Base-by-base conservation (phyloP, 2,888 invertebrate species). In the Drosophila paramelanica region DNA sequence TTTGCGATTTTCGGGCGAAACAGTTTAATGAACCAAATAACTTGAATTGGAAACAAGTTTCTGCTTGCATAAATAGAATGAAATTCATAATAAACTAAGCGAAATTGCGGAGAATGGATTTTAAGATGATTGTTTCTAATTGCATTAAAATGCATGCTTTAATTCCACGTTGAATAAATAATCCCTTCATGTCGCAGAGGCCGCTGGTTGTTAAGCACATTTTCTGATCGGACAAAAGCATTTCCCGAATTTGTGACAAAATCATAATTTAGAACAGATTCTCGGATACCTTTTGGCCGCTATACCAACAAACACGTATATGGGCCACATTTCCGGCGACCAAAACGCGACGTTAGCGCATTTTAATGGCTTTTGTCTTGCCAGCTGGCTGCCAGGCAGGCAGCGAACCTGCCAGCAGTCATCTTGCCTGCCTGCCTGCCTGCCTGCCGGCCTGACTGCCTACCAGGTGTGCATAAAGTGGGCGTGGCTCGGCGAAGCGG, bases 341-440 rank as follows among this genome's bases (percentile, higher is more conserved):
- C 68, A 69, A 67, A 84, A 59, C 66, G 81, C 81, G 81, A 87
- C 81, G 79, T 78, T 73, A 62, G 79, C 77, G 86, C 77, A 70
- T 82, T 88, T 83, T 88, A 83, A 83, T 88, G 88, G 86, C 77
- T 72, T 87, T 87, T 87, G 84, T 81, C 81, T 87, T 78, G 78
- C 68, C 76, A 64, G 65, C 58, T 57, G 64, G 14, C 42, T 36
- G 27, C 27, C 42, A 3, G 17, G 6, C 14, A 14, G 45, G 20
- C 73, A 14, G 58, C 42, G 42, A 33, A 36, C 13, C 43, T 10
- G 36, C n/a, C 13, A 33, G 39, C 20, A 17, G 36, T 27, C 17
- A 17, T 31, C 43, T 45, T 45, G 41, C 14, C 53, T 27, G 55
- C 11, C 39, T 14, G 42, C n/a, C 1, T 31, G 11, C n/a, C 52